A percentile compares a stretch with the other conserved stretches of the same genome.
Conservation (phyloP, 2,113 vertebrate species). For the Podocnemis expansa region DNA sequence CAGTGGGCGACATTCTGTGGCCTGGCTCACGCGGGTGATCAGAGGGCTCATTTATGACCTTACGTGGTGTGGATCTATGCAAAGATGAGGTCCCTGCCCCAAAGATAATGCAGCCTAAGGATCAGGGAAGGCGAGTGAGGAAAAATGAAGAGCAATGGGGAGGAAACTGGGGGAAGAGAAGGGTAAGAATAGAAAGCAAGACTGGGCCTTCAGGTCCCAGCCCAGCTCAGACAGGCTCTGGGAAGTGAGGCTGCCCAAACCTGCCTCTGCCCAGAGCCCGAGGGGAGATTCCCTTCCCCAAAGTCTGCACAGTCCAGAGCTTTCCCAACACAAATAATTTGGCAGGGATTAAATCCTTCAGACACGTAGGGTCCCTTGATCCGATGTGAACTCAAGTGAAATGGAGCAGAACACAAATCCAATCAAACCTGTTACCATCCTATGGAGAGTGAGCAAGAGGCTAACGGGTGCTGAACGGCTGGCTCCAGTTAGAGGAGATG, state of each 20-base stretch:
- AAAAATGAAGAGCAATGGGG: not conserved
- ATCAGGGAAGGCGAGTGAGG: not conserved
- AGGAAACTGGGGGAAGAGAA: not conserved
- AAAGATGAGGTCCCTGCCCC: not conserved
- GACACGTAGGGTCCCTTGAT: not conserved
- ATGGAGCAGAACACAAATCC: conserved; percentile 33
- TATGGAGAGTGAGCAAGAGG: conserved; percentile 54
- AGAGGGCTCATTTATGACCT: not conserved
- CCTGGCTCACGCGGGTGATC: not conserved
- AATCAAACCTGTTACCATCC: conserved; percentile 16
- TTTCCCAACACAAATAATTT: not conserved
- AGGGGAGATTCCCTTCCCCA: too few relatives aligned
- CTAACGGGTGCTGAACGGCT: not conserved
- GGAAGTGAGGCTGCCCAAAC: not conserved
- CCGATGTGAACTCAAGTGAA: not conserved
- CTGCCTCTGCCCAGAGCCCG: not conserved
- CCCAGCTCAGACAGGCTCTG: not conserved
- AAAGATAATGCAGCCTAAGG: not conserved
- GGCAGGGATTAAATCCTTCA: not conserved
- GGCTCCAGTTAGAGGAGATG: conserved; percentile 59
- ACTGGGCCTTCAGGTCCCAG: not conserved
- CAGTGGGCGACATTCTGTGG: not conserved
- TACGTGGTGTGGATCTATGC: not conserved
- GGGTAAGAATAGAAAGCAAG: not conserved
- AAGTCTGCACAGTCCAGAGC: not conserved